Percentiles rank a stretch among this genome's conserved stretches.
phyloP scores from a whole-genome alignment of 92 coral and sea anemone species.

The Zoanthus sociatus region DNA sequence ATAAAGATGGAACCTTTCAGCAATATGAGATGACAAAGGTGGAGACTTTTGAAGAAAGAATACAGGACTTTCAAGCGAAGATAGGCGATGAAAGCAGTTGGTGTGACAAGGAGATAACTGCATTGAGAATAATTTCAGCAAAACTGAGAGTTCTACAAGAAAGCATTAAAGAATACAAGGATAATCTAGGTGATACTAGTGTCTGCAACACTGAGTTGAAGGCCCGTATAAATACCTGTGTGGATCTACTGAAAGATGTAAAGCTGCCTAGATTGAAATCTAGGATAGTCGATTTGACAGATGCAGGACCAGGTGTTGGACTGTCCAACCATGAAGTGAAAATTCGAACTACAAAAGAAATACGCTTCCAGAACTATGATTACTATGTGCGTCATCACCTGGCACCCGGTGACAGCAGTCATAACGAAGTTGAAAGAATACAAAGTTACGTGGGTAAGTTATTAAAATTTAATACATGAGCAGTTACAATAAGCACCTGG shows the following conservation, averaged over 20 bases:
- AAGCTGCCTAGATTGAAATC: not conserved
- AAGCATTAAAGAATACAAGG: slow-evolving; percentile 4
- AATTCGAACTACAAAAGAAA: not conserved
- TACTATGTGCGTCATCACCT: slow-evolving; percentile 21
- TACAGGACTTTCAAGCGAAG: slow-evolving; percentile 13
- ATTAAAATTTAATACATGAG: not conserved
- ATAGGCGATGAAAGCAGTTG: slow-evolving; percentile 10
- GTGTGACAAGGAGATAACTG: slow-evolving; percentile 6
- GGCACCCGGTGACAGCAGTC: slow-evolving; percentile 32
- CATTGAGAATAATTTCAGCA: slow-evolving; percentile 7
- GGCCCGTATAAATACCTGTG: slow-evolving; percentile 14
- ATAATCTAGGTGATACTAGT: slow-evolving; percentile 5
- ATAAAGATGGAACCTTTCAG: slow-evolving; percentile 14
- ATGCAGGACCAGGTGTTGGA: slow-evolving; percentile 35
- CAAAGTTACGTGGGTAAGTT: slow-evolving; percentile 14
- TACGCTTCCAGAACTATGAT: not conserved
- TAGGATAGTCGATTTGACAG: slow-evolving; percentile 22
- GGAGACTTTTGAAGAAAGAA: slow-evolving; percentile 8
- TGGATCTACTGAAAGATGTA: not conserved
- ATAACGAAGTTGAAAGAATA: slow-evolving; percentile 13
- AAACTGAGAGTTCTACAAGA: slow-evolving; percentile 2
- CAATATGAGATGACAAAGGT: slow-evolving; percentile 8
- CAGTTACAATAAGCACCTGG: slow-evolving; percentile 15
- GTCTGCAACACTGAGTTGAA: slow-evolving; percentile 11
- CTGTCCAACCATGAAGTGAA: slow-evolving; percentile 12